Base-by-base conservation (phyloP, 1,140 invertebrate genomes). In the Gryllus bimaculatus region DNA sequence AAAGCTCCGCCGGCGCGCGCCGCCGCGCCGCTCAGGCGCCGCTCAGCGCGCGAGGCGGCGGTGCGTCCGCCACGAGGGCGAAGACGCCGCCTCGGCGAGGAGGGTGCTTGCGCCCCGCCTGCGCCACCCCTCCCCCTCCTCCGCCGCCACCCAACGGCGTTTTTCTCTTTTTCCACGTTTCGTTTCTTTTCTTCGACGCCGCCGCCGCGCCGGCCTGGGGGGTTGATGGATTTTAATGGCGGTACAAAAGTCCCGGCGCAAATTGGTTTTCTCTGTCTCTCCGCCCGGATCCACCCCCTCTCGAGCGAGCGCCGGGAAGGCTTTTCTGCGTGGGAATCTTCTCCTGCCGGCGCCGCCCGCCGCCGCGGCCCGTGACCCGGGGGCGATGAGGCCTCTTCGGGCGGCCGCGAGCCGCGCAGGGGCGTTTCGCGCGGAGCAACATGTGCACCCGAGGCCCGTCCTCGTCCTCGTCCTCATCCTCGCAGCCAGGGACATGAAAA, bases 241-340 rank as follows among this genome's bases (percentile, higher is more conserved):
- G 54, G 54, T 66, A 66, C 54, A 66, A 66, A 66, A 66, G 54
- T 66, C 54, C 54, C 54, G 54, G 54, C 54, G 10, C 54, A 66
- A 66, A 66, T 66, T 66, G 54, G 54, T 66, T 66, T 66, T 66
- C 54, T 66, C 54, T 66, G 54, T 66, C 54, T 66, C 54, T 66
- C 54, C 10, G 10, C 54, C 54, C 18, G 54, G 54, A 66, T 66
- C 54, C 54, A 66, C 54, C 54, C 54, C 54, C 54, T 66, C 54
- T 66, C 54, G 54, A 66, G 2, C 18, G 54, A 10, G 10, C 54
- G 26, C 7, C 54, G 10, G 54, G 54, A 66, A 66, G 54, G 18
- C 54, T 66, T 66, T 66, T 66, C 54, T 66, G 54, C 54, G 54
- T 66, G 54, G 54, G 54, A 66, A 66, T 66, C 54, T 66, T 66